A percentile compares a stretch with the other conserved stretches of the same genome.
Evolutionary conservation across 2,888 invertebrate species (phyloP).

Genomic region (Metallyticus violacea): DNA sequence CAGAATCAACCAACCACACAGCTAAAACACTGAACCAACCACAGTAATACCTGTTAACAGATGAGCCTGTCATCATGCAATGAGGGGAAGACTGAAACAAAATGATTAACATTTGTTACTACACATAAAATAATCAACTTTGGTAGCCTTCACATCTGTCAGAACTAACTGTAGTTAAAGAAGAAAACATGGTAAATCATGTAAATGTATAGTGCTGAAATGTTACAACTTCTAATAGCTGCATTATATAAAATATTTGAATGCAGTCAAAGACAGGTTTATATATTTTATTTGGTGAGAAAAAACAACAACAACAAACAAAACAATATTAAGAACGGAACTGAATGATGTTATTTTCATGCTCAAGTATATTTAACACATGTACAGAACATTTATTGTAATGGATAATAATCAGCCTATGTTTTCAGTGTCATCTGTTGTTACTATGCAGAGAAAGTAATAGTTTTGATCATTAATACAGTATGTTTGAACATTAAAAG

Average conservation of each 20-base stretch:
- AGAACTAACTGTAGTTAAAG: background rate
- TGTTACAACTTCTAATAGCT: background rate
- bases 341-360: background rate
- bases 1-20: conserved; percentile 32
- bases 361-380: background rate
- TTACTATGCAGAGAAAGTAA: background rate
- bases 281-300: background rate
- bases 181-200: background rate
- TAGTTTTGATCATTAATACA: background rate
- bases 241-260: background rate
- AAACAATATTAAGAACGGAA: background rate
- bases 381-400: background rate
- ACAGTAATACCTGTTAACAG: conserved; percentile 38
- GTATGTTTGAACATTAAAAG: background rate
- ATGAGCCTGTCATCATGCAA: conserved; percentile 42
- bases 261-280: no score
- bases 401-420: background rate
- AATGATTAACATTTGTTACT: conserved; percentile 39
- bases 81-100: conserved; percentile 41
- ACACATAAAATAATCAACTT: conserved; percentile 25
- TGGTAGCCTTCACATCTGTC: conserved; percentile 3
- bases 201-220: background rate
- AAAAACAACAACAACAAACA: background rate
- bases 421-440: background rate
- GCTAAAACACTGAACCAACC: conserved; percentile 36